Conservation (phyloP, 2,797 vertebrate genomes). For the Sebastes kiyomatsui region DNA sequence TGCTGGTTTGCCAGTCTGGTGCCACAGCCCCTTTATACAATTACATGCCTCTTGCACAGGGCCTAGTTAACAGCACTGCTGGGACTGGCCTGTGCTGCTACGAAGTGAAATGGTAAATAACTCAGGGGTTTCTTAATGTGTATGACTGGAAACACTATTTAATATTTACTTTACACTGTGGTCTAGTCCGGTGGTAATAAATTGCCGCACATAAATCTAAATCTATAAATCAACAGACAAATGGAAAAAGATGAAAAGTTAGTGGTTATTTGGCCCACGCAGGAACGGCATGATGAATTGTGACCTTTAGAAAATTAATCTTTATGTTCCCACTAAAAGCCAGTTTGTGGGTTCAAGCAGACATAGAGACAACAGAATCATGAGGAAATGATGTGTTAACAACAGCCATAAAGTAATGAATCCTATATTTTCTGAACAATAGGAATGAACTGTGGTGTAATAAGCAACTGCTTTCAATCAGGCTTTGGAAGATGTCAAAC, state of each 20-base stretch:
- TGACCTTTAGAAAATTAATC: conserved; percentile 16
- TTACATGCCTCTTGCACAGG: conserved; percentile 41
- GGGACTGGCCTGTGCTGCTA: conserved; percentile 5
- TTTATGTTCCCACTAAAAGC: conserved; percentile 4
- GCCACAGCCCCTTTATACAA: conserved; percentile 31
- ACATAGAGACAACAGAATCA: not conserved
- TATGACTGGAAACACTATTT: conserved; percentile 23
- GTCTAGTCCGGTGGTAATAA: conserved; percentile 20
- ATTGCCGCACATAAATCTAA: not conserved
- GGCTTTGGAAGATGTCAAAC: not conserved
- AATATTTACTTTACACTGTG: conserved; percentile 27
- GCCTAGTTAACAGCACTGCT: conserved; percentile 39
- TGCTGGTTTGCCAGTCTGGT: conserved; percentile 37
- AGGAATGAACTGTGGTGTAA: not conserved
- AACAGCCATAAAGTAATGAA: not conserved
- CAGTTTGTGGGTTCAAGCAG: not conserved
- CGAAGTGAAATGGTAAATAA: conserved; percentile 46
- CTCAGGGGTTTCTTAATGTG: conserved; percentile 2
- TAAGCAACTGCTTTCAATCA: not conserved
- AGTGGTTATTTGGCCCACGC: not conserved
- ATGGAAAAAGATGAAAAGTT: conserved; percentile 14
- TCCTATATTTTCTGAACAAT: not conserved
- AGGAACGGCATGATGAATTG: conserved; percentile 26
- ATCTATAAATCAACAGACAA: conserved; percentile 41
- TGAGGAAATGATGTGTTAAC: not conserved